Evolutionary conservation across 2,113 vertebrate genomes (phyloP), one percentile per base, ranked within the genome.

Genomic region (Calidris pugnax): DNA sequence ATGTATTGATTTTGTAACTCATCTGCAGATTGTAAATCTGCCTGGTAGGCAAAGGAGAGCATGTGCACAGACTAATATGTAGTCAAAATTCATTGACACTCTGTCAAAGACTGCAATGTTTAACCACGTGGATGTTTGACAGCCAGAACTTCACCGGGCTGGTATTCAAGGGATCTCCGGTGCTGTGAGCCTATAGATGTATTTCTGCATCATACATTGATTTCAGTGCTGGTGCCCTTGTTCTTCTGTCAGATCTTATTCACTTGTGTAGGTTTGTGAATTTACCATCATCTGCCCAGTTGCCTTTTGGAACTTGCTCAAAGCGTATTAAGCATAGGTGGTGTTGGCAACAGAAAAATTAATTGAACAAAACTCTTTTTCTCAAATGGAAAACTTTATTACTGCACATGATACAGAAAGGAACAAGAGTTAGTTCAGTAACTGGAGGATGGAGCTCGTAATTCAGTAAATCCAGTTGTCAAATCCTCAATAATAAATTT

Each of bases 401-500:
- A 18, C 51, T 71, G 35, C 6, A 67, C 2, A 0, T 51, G 56
- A 59, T 81, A 55, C 10, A 55, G 68, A 89, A 90, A 63, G 55
- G 50, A 63, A 57, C 84, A 77, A 21, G 53, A 76, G 41, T 57
- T 79, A 68, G n/a, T 53, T 81, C 66, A 39, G 73, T 94, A 82
- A 75, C 20, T 72, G 84, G 60, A 91, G 47, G 64, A 75, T 2
- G 6, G 56, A 78, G 69, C 18, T 78, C 56, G 5, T 94, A 55
- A 92, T 89, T 89, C 41, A 77, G 63, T 64, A 94, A 94, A 89
- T 92, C 91, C 43, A 50, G 45, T 83, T 89, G 67, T 94, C 85
- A 91, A 87, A 95, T 79, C 76, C 57, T 62, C 50, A 62, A 16
- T 82, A 89, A 93, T 87, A 96, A 85, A 91, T 60, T 78, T 32